A percentile compares a stretch with the other conserved stretches of the same genome.
These are phyloP conservation scores for Cephalopterus ornatus DNA, from an alignment of 2,113 vertebrate species.

Conservation along the genomic window DNA sequence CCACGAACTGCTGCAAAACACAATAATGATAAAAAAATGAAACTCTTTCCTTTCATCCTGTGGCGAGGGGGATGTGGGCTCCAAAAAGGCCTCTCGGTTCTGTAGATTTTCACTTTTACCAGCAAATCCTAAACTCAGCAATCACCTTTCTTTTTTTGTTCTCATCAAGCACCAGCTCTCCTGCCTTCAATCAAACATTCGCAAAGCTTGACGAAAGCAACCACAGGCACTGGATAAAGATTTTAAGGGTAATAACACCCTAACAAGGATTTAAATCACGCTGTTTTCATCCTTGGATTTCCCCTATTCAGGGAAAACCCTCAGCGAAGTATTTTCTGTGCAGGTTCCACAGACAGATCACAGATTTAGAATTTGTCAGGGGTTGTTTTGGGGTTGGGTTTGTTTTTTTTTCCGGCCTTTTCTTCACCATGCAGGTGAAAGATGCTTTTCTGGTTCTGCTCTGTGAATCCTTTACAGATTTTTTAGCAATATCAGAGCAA, in stretches of 20 bases:
- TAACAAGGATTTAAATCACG: neutral
- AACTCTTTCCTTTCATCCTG: neutral
- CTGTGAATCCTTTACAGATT: neutral
- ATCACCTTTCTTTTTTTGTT: neutral
- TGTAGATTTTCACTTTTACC: neutral
- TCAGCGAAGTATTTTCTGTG: neutral
- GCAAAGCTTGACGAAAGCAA: neutral
- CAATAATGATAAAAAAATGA: neutral
- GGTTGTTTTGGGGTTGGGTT: too few species aligned
- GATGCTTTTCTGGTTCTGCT: neutral
- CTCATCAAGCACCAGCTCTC: neutral
- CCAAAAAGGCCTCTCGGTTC: neutral
- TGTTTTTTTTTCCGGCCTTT: neutral
- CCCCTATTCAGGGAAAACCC: neutral
- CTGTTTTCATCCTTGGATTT: neutral
- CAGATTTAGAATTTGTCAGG: neutral
- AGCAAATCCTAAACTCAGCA: neutral
- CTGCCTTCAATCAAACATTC: neutral
- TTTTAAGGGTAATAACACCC: neutral
- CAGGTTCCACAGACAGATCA: neutral
- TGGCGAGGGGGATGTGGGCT: neutral
- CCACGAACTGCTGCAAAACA: accelerated
- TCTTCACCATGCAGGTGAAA: neutral
- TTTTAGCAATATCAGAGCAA: neutral
- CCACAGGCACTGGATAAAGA: neutral